phyloP scores from a whole-genome alignment of 2,888 invertebrate species.

The Antitype chi region DNA sequence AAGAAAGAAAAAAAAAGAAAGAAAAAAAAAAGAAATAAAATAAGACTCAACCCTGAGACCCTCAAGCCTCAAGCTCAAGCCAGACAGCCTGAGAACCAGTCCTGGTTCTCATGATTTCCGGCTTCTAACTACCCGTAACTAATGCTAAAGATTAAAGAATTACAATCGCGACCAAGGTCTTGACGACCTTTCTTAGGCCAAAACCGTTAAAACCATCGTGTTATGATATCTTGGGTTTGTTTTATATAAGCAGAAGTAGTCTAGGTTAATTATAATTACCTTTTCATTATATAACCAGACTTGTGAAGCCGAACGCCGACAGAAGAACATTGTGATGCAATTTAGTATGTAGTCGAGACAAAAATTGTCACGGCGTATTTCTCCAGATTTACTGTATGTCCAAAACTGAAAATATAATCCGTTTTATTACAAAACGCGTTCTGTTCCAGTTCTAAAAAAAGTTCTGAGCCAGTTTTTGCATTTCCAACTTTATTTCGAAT shows the following conservation, averaged over 20 bases:
- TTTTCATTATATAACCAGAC: conserved; percentile 68
- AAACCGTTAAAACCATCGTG: not conserved
- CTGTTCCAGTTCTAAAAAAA: too few species aligned
- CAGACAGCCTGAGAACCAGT: too few species aligned
- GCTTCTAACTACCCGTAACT: not conserved
- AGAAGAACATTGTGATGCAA: conserved; percentile 95
- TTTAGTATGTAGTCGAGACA: conserved; percentile 97
- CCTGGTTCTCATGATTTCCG: not conserved
- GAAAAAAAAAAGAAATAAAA: too few species aligned
- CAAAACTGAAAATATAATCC: conserved; percentile 93
- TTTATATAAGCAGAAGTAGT: not conserved
- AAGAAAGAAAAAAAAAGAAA: too few species aligned
- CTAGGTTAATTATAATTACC: conserved; percentile 29
- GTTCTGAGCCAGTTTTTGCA: too few species aligned
- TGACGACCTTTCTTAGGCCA: too few species aligned
- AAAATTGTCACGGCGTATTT: conserved; percentile 96
- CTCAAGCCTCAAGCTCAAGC: too few species aligned
- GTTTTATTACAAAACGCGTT: too few species aligned
- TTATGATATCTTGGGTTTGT: not conserved
- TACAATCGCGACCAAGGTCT: not conserved
- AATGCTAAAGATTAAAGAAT: not conserved
- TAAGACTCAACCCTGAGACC: too few species aligned
- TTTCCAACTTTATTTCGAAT: too few species aligned
- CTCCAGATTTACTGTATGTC: conserved; percentile 97
- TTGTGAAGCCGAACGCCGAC: conserved; percentile 94